Evolutionary conservation across 2,888 invertebrate genomes (phyloP).

Genomic region (Agonum fuliginosum): DNA sequence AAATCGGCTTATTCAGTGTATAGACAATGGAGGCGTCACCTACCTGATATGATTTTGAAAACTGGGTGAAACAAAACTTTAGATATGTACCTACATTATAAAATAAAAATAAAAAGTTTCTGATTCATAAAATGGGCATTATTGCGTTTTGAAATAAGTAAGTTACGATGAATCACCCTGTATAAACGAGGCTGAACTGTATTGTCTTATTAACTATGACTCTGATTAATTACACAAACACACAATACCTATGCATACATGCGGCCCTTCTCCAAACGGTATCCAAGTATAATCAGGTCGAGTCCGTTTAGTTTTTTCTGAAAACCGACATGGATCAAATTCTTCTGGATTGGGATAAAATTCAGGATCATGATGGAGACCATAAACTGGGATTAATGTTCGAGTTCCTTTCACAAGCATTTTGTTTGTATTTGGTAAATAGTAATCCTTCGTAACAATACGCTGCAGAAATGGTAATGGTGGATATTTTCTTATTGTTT

Average conservation of each 20-base stretch:
- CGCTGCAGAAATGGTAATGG: neutral
- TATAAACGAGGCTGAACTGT: too few species aligned
- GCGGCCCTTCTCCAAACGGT: slow-evolving; percentile 72
- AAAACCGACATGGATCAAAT: slow-evolving; percentile 19
- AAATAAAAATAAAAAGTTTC: too few species aligned
- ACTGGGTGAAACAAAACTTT: too few species aligned
- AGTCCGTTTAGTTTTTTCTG: neutral
- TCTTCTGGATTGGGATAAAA: slow-evolving; percentile 14
- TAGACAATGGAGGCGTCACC: too few species aligned
- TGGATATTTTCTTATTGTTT: slow-evolving; percentile 20
- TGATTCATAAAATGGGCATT: too few species aligned
- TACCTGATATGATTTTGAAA: too few species aligned
- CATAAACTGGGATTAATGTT: neutral
- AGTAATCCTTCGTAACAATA: neutral
- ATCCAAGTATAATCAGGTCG: slow-evolving; percentile 61
- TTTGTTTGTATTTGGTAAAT: neutral
- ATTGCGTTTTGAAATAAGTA: too few species aligned
- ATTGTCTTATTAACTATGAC: too few species aligned
- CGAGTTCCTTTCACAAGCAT: neutral
- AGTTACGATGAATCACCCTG: too few species aligned
- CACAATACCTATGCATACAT: slow-evolving; percentile 70
- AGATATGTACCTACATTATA: too few species aligned
- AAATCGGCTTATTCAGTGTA: too few species aligned
- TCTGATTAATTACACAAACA: too few species aligned
- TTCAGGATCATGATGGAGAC: slow-evolving; percentile 1